These are phyloP conservation scores for Lutraria lutraria DNA, from an alignment of 2,888 invertebrate species.

Conservation along the genomic window DNA sequence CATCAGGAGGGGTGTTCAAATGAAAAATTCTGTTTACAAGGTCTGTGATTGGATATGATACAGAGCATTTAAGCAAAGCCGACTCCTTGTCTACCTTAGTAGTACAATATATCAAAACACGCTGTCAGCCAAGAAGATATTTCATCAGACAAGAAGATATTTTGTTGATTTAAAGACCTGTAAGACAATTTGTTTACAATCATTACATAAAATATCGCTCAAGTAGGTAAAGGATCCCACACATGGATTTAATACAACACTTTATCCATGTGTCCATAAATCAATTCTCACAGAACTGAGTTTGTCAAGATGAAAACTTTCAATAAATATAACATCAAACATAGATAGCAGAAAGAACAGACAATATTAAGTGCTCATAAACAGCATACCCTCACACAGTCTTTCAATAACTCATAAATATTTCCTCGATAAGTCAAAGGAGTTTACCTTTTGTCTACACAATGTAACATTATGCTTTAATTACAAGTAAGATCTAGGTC, in stretches of 20 bases:
- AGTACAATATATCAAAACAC: not conserved
- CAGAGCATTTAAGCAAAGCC: too few species aligned
- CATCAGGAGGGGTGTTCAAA: too few species aligned
- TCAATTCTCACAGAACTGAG: not conserved
- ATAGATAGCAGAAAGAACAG: not conserved
- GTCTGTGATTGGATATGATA: too few species aligned
- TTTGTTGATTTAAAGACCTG: not conserved
- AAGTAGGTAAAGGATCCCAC: not conserved
- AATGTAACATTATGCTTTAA: conserved; percentile 11
- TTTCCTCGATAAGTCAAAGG: not conserved
- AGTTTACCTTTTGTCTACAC: not conserved
- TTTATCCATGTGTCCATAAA: not conserved
- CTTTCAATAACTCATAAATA: conserved; percentile 6
- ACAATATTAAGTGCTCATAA: not conserved
- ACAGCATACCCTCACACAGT: not conserved
- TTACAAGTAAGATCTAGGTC: not conserved
- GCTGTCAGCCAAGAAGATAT: too few species aligned
- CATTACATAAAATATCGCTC: not conserved
- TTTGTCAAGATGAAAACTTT: not conserved
- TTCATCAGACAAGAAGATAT: too few species aligned
- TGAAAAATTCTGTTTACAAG: too few species aligned
- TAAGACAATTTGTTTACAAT: not conserved
- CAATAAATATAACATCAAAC: conserved; percentile 9
- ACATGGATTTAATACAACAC: not conserved
- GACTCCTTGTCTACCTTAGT: not conserved